phyloP scores from a whole-genome alignment of 2,797 vertebrate species.

The Rhodeus uyekii region DNA sequence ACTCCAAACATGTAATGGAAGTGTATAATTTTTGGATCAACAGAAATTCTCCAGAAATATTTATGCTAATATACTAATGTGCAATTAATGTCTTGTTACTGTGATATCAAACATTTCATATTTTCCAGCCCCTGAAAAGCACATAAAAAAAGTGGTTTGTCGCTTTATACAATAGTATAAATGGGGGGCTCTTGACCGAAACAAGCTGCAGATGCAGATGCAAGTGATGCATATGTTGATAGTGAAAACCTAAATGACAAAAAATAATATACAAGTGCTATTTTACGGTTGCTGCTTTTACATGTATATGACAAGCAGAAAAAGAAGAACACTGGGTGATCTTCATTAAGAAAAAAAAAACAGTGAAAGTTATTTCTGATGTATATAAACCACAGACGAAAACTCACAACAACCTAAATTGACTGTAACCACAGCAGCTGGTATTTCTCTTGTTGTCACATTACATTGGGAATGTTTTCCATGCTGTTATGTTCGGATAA shows the following conservation, averaged over 20 bases:
- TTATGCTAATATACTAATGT: neutral
- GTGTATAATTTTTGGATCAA: neutral
- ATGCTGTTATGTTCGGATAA: slow-evolving; percentile 41
- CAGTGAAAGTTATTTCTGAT: neutral
- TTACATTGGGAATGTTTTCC: slow-evolving; percentile 36
- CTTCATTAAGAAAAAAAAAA: neutral
- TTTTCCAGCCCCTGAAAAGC: neutral
- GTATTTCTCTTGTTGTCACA: slow-evolving; percentile 29
- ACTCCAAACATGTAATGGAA: too few relatives aligned
- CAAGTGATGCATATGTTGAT: neutral
- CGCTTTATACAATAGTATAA: neutral
- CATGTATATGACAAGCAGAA: neutral
- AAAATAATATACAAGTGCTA: neutral
- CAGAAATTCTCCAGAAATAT: neutral
- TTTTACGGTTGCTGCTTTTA: neutral
- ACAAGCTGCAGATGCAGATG: neutral
- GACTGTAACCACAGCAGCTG: slow-evolving; percentile 18
- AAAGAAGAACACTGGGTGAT: neutral
- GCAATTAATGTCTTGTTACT: neutral
- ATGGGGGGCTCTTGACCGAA: neutral
- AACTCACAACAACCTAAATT: slow-evolving; percentile 27
- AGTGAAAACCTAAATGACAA: neutral
- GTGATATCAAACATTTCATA: neutral
- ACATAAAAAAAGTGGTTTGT: neutral
- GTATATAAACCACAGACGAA: slow-evolving; percentile 39